Percentiles rank a stretch among this genome's conserved stretches.
These are phyloP conservation scores for Apomyelois bistriatella DNA, from an alignment of 2,888 invertebrate species.

Conservation along the genomic window DNA sequence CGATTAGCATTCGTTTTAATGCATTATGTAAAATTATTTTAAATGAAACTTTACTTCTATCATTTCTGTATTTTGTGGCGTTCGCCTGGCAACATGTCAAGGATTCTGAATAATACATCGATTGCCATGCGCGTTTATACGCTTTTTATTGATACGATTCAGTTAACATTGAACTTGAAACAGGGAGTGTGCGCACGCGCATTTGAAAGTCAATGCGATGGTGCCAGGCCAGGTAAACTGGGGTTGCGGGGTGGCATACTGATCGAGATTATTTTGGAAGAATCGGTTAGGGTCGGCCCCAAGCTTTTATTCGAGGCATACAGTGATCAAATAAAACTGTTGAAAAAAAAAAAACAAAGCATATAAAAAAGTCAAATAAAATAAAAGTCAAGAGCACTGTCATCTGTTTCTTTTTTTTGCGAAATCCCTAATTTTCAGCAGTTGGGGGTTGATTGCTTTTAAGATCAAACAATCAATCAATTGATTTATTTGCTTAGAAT, in stretches of 20 bases:
- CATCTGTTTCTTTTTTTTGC: no score
- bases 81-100: not conserved
- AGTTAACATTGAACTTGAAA: slow-evolving; percentile 8
- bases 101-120: slow-evolving; percentile 1
- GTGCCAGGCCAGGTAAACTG: not conserved
- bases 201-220: slow-evolving; percentile 8
- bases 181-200: not conserved
- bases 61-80: not conserved
- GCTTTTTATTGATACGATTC: slow-evolving; percentile 6
- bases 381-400: no score
- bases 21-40: not conserved
- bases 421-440: no score
- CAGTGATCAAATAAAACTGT: no score
- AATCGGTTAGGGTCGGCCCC: no score
- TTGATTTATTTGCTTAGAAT: no score
- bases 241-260: not conserved
- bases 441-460: no score
- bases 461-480: no score
- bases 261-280: not conserved
- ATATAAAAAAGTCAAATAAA: no score
- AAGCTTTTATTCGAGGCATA: no score
- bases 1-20: no score
- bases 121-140: slow-evolving; percentile 1
- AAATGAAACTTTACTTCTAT: not conserved
- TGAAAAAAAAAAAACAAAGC: no score